Evolutionary conservation across 2,797 vertebrate genomes (phyloP).

Genomic region (Cossypha dichroa): DNA sequence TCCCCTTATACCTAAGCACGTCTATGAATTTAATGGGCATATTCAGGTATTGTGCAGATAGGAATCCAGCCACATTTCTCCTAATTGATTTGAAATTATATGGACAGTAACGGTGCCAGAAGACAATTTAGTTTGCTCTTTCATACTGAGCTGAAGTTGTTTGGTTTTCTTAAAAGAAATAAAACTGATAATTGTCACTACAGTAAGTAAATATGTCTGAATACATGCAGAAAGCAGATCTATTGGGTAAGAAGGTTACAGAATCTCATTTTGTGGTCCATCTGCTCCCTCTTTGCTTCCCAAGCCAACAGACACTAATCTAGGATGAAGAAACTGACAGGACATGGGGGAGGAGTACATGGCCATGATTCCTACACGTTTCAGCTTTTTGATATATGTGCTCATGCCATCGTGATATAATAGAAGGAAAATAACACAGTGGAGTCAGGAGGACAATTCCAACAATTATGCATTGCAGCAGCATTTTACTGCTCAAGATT

Average conservation of each 20-base stretch:
- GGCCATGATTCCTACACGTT: not conserved
- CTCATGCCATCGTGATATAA: conserved; percentile 1
- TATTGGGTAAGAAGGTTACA: conserved; percentile 69
- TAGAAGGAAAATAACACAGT: not conserved
- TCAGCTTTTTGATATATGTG: conserved; percentile 33
- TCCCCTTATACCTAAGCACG: not conserved
- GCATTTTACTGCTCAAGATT: not conserved
- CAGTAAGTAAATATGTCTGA: conserved; percentile 70
- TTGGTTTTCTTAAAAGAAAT: conserved; percentile 70
- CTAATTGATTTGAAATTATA: conserved; percentile 45
- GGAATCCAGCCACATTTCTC: not conserved
- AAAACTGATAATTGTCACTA: conserved; percentile 71
- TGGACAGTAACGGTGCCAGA: not conserved
- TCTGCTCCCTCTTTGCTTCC: conserved; percentile 64
- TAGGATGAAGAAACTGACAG: conserved; percentile 68
- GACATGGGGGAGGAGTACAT: conserved; percentile 62
- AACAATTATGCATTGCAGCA: not conserved
- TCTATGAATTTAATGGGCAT: not conserved
- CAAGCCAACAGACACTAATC: conserved; percentile 68
- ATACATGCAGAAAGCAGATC: conserved; percentile 63
- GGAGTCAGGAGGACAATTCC: not conserved
- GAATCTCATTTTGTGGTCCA: conserved; percentile 72
- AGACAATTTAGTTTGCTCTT: conserved; percentile 63
- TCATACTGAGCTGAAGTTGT: conserved; percentile 62
- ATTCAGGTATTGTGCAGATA: not conserved